These are phyloP conservation scores for Ceuthmochares aereus DNA, from an alignment of 2,113 vertebrate genomes.

Conservation along the genomic window DNA sequence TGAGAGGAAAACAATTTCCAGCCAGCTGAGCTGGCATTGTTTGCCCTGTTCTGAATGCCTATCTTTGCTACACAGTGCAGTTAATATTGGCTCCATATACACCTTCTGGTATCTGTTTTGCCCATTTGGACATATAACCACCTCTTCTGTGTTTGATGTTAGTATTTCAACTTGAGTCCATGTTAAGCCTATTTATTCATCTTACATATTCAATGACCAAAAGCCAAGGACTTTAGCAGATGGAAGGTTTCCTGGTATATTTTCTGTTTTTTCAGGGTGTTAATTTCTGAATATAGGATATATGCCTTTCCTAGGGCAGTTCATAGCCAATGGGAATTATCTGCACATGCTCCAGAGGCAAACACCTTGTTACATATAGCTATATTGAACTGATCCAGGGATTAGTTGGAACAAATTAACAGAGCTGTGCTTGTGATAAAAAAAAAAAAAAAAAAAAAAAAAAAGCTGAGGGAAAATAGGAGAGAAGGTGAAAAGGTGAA, in stretches of 20 bases:
- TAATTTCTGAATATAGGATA: background rate
- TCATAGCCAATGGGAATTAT: background rate
- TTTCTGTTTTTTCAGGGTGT: background rate
- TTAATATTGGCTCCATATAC: background rate
- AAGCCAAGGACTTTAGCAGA: slow-evolving; percentile 3
- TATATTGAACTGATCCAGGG: background rate
- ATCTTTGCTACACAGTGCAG: slow-evolving; percentile 12
- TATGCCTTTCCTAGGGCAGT: background rate
- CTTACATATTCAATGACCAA: background rate
- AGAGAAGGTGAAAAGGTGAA: background rate
- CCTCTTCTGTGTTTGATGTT: slow-evolving; percentile 25
- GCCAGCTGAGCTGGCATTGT: background rate
- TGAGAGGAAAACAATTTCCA: background rate
- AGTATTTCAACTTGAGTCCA: slow-evolving; percentile 7
- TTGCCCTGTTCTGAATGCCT: background rate
- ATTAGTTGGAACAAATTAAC: background rate
- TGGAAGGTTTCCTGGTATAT: background rate
- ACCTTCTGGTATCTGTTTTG: slow-evolving; percentile 1
- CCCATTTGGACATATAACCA: background rate
- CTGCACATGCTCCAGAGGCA: background rate
- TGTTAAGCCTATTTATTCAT: slow-evolving; percentile 34
- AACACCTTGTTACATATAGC: slow-evolving; percentile 2
- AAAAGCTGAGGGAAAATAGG: background rate
- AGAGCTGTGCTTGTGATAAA: background rate
- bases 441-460: background rate